phyloP scores from a whole-genome alignment of 1,140 invertebrate genomes.

The Listronotus oregonensis region DNA sequence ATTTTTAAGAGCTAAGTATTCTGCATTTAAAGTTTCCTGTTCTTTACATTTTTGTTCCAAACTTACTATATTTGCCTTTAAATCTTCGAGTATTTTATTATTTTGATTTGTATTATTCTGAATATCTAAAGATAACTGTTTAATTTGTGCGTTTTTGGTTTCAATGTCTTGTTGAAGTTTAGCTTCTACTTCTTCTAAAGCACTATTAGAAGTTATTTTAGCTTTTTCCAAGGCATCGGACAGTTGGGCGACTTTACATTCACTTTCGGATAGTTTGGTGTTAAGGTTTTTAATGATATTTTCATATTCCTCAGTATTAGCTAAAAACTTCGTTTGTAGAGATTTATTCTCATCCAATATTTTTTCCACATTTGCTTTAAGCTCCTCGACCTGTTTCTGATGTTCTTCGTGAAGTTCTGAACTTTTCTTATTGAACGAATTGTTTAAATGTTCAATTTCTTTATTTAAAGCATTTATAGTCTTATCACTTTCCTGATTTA shows the following conservation, averaged over 20 bases:
- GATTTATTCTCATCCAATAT: slow-evolving; percentile 16
- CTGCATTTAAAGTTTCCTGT: not conserved
- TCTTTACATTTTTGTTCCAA: slow-evolving; percentile 12
- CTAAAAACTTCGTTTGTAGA: slow-evolving; percentile 7
- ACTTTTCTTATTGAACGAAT: not conserved
- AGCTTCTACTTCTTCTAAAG: not conserved
- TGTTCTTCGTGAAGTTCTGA: slow-evolving; percentile 14
- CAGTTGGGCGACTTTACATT: slow-evolving; percentile 8
- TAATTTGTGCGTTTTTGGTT: slow-evolving; percentile 5
- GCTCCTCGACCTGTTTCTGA: slow-evolving; percentile 10
- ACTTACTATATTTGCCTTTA: not conserved
- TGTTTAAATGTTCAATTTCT: slow-evolving; percentile 15
- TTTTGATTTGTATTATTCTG: slow-evolving; percentile 13
- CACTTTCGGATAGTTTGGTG: slow-evolving; percentile 6
- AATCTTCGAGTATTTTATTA: not conserved
- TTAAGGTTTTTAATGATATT: slow-evolving; percentile 17
- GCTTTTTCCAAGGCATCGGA: slow-evolving; percentile 7
- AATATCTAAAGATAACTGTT: slow-evolving; percentile 15
- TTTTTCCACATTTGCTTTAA: slow-evolving; percentile 18
- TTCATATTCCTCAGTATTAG: slow-evolving; percentile 18
- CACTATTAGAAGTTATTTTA: slow-evolving; percentile 8
- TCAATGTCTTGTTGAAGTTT: slow-evolving; percentile 19
- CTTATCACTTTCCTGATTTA: slow-evolving; percentile 38
- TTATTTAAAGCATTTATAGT: slow-evolving; percentile 11
- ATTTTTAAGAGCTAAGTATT: slow-evolving; percentile 16